Base-by-base conservation (phyloP, 2,797 vertebrate genomes). In the Pipistrellus kuhlii region DNA sequence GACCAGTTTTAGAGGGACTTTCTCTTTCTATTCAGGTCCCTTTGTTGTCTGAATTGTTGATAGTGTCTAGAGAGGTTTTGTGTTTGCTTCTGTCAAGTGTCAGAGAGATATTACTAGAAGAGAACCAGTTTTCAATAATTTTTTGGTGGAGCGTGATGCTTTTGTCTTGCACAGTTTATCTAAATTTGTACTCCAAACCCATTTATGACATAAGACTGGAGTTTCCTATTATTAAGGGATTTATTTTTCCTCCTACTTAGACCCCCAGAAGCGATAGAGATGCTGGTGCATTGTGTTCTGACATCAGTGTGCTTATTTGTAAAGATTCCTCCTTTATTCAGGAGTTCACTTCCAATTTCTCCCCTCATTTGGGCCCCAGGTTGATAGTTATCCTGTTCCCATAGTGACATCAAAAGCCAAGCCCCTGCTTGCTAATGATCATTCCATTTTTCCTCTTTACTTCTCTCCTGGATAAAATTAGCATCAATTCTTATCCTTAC, bases 81-180 rank as follows among this genome's bases (percentile, higher is more conserved):
- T 89, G 71, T 83, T 93, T 91, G 53, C n/a, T 89, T 91, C 30
- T 86, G 62, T 69, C 76, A 78, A 9, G 23, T 92, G 20, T 48
- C 18, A 10, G 9, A 55, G 35, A 72, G 89, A 68, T 89, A 69
- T 73, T 90, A 55, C 41, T 83, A 23, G 71, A 59, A 25, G 1
- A 62, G 41, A 69, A 25, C 55, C 18, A 59, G 21, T 57, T 86
- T 59, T 83, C 91, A 44, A 15, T 90, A 51, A 48, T 83, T 80
- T 87, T 66, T 84, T 38, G 48, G 7, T 76, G 17, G n/a, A 86
- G 38, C 20, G 51, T 77, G 41, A 80, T 88, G 51, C n/a, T 81
- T 81, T 69, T 46, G 15, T 85, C 32, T 85, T 30, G 44, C 30
- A 78, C 15, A 30, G 25, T 91, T 91, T 95, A 51, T 87, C 55